phyloP scores from a whole-genome alignment of 1,140 invertebrate genomes.

The Gryllus bimaculatus region DNA sequence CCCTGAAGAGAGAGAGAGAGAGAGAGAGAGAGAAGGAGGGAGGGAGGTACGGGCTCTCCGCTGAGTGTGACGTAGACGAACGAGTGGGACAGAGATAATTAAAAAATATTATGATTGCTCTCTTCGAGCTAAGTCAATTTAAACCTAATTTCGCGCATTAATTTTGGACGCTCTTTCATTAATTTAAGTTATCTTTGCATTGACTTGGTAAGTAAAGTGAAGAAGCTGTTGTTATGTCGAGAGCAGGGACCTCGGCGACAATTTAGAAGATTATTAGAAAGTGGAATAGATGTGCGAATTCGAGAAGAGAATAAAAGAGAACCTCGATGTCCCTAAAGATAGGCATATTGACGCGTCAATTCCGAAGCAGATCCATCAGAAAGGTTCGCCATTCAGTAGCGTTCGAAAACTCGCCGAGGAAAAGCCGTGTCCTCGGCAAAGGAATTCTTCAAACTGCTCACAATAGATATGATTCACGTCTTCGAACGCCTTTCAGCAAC shows the following conservation, averaged over 20 bases:
- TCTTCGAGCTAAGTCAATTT: not conserved
- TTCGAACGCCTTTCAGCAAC: not conserved
- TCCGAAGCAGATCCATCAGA: too few relatives aligned
- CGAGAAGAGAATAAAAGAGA: too few relatives aligned
- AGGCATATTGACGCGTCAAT: too few relatives aligned
- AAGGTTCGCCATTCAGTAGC: too few relatives aligned
- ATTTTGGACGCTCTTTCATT: not conserved
- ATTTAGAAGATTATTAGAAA: not conserved
- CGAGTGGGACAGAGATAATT: not conserved
- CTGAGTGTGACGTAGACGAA: not conserved
- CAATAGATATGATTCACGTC: too few relatives aligned
- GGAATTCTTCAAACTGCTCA: too few relatives aligned
- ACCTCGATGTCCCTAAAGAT: too few relatives aligned
- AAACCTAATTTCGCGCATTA: not conserved
- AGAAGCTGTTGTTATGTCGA: not conserved
- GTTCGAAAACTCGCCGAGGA: too few relatives aligned
- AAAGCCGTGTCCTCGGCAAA: too few relatives aligned
- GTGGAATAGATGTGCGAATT: too few relatives aligned
- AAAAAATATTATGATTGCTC: not conserved
- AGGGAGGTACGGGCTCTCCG: not conserved
- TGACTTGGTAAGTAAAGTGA: not conserved
- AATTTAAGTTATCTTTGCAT: not conserved
- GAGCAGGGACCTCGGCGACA: not conserved
- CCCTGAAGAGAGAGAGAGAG: not conserved
- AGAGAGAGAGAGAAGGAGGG: not conserved